Evolutionary conservation across 1,140 invertebrate species (phyloP).

Genomic region (Heliconius hewitsoni): DNA sequence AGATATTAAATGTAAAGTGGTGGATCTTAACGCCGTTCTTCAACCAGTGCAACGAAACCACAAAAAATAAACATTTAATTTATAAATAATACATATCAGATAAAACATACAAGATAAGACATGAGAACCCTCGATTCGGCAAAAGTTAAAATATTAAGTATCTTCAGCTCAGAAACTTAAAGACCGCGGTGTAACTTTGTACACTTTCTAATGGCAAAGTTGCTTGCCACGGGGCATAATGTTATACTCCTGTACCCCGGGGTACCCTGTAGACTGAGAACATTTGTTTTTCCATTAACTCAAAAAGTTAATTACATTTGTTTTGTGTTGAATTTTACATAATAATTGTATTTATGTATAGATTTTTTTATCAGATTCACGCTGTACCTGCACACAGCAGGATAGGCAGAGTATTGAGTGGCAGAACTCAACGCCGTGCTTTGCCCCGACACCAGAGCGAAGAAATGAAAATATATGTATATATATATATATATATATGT

Average conservation of each 20-base stretch:
- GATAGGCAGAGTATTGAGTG: no score
- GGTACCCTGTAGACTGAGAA: neutral
- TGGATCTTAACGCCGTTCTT: neutral
- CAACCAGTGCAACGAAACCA: no score
- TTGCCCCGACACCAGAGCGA: no score
- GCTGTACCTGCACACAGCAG: no score
- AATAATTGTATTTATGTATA: neutral
- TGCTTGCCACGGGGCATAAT: slow-evolving; percentile 18
- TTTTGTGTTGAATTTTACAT: neutral
- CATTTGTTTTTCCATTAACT: slow-evolving; percentile 4
- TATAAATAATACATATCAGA: neutral
- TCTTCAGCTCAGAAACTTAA: neutral
- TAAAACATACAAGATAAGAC: neutral
- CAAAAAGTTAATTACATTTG: slow-evolving; percentile 1
- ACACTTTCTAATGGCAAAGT: slow-evolving; percentile 20
- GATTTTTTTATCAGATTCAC: no score
- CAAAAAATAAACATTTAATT: neutral
- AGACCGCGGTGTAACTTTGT: neutral
- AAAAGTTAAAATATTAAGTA: neutral
- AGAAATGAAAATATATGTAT: no score
- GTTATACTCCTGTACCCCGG: neutral
- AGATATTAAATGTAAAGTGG: neutral
- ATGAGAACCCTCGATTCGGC: neutral
- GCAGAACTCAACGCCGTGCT: no score
- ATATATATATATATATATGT: no score